Evolutionary conservation across 2,888 invertebrate genomes (phyloP).

Genomic region (Balanococcus diminutus): DNA sequence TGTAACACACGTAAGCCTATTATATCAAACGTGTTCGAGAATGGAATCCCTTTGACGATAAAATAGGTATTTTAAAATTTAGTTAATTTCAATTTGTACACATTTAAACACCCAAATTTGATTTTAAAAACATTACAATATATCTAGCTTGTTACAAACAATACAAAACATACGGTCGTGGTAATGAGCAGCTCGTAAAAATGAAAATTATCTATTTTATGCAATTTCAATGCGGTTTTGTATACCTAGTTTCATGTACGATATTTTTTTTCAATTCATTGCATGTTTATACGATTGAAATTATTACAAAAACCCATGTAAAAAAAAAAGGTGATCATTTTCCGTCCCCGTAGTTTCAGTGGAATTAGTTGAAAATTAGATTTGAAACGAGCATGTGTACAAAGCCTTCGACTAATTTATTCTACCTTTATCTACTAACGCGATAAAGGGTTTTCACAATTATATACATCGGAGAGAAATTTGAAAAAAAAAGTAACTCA

Average conservation of each 20-base stretch:
- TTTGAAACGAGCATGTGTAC: neutral
- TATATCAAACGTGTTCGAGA: neutral
- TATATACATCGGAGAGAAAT: no score
- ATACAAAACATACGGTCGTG: conserved; percentile 41
- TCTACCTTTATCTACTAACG: conserved; percentile 2
- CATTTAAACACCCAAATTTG: neutral
- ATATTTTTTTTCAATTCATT: conserved; percentile 14
- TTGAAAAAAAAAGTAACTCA: no score
- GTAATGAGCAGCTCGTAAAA: conserved; percentile 16
- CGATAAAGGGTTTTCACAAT: neutral
- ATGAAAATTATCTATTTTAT: neutral
- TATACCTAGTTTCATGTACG: neutral
- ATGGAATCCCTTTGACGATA: neutral
- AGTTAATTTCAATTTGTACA: neutral
- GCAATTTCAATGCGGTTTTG: no score
- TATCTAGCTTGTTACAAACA: neutral
- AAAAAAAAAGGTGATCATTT: neutral
- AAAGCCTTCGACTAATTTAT: neutral
- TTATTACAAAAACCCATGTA: neutral
- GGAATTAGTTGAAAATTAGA: conserved; percentile 13
- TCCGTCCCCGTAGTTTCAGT: neutral
- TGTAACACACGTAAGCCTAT: neutral
- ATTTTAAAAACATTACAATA: neutral
- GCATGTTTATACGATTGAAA: conserved; percentile 2
- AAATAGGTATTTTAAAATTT: neutral